Conservation (phyloP, 2,113 vertebrate genomes). For the Tupaia tana region DNA sequence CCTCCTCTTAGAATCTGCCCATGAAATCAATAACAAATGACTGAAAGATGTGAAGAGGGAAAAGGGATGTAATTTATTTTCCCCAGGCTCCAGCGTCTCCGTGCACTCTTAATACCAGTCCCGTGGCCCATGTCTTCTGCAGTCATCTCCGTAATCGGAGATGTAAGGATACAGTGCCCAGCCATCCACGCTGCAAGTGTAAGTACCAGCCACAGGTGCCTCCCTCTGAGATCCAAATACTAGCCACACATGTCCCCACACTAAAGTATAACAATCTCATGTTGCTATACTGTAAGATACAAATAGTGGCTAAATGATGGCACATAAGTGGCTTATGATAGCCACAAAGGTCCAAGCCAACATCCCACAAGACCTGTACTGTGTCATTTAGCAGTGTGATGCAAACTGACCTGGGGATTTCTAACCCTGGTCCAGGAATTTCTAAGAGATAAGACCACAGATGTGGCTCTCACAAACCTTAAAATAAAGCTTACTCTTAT, state of each 20-base stretch:
- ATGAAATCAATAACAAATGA: background rate
- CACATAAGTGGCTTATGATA: background rate
- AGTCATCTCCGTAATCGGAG: background rate
- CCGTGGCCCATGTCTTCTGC: background rate
- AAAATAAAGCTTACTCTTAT: background rate
- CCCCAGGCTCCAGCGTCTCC: background rate
- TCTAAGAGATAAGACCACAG: background rate
- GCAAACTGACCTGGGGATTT: background rate
- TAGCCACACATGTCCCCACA: background rate
- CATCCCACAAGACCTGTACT: background rate
- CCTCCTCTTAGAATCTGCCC: background rate
- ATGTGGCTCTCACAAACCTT: background rate
- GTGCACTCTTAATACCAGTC: background rate
- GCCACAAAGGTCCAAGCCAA: background rate
- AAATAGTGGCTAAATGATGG: too few relatives aligned
- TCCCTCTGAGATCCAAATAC: background rate
- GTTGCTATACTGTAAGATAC: background rate
- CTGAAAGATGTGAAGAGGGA: background rate
- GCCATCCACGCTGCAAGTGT: background rate
- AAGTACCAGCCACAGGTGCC: background rate
- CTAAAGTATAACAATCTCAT: background rate
- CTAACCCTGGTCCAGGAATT: background rate
- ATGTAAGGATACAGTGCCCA: background rate
- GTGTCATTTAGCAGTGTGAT: background rate
- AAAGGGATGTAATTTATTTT: background rate